A percentile compares a stretch with the other conserved stretches of the same genome.
phyloP scores from a whole-genome alignment of 2,888 invertebrate species.

The Epinotia ramella region DNA sequence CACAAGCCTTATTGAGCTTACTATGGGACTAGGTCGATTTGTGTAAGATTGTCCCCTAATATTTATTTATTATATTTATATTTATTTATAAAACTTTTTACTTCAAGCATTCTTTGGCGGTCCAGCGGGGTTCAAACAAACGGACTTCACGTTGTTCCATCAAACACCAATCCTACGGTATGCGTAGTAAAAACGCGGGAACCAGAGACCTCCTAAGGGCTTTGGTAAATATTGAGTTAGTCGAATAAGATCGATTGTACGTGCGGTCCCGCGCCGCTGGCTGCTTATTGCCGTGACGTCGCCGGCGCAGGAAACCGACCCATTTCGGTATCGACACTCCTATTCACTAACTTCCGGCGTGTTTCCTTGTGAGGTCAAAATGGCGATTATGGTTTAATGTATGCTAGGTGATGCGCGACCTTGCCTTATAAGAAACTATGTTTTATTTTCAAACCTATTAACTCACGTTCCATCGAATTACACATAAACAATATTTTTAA shows the following conservation, averaged over 20 bases:
- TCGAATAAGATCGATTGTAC: conserved; percentile 66
- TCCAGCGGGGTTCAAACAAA: not conserved
- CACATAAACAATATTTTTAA: not conserved
- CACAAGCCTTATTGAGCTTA: too few species aligned
- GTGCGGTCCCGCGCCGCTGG: conserved; percentile 63
- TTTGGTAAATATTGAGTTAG: conserved; percentile 69
- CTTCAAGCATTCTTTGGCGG: conserved; percentile 3
- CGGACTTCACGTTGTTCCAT: not conserved
- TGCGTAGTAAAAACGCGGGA: conserved; percentile 39
- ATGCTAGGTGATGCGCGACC: conserved; percentile 14
- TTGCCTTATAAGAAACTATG: conserved; percentile 20
- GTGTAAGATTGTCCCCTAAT: too few species aligned
- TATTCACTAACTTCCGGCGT: conserved; percentile 36
- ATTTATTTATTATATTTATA: too few species aligned
- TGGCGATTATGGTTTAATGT: conserved; percentile 28
- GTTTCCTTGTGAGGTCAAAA: conserved; percentile 27
- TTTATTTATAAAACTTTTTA: too few species aligned
- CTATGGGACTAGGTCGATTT: too few species aligned
- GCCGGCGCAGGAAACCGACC: conserved; percentile 46
- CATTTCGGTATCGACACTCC: conserved; percentile 32
- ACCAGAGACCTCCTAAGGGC: conserved; percentile 40
- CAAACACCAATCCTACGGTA: conserved; percentile 22
- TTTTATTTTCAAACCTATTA: not conserved
- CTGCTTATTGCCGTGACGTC: conserved; percentile 48
- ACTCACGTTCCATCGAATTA: conserved; percentile 1